phyloP scores from a whole-genome alignment of 2,888 invertebrate species.

The Candidula unifasciata region DNA sequence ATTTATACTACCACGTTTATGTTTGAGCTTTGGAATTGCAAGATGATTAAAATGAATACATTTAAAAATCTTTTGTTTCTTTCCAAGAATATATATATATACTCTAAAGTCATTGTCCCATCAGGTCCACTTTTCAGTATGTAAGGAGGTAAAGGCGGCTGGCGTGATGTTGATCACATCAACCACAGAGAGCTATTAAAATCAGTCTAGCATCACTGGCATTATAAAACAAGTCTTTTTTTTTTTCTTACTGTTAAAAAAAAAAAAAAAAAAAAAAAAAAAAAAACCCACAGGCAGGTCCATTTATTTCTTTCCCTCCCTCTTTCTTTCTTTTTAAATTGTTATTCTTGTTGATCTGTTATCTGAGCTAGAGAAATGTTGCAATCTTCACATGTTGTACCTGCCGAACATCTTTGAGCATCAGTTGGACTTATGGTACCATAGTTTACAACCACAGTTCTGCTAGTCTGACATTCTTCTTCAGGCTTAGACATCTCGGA shows the following conservation, averaged over 20 bases:
- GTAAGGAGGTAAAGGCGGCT: too few species aligned
- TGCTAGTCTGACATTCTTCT: not conserved
- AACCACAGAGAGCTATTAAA: too few species aligned
- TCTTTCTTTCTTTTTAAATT: not conserved
- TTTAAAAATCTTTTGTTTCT: not conserved
- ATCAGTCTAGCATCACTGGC: too few species aligned
- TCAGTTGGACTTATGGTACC: not conserved
- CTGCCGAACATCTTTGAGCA: not conserved
- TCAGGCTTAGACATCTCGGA: not conserved
- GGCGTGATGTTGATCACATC: too few species aligned
- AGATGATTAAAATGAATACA: conserved; percentile 9
- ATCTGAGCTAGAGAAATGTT: not conserved
- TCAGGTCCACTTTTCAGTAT: too few species aligned
- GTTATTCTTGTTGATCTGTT: not conserved
- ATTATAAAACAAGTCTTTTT: too few species aligned
- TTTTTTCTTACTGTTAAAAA: too few species aligned
- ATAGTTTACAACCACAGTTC: not conserved
- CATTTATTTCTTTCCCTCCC: not conserved
- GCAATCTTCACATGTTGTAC: not conserved
- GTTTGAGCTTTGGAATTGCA: conserved; percentile 16
- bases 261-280: not conserved
- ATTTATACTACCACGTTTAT: conserved; percentile 28
- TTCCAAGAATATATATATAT: too few species aligned
- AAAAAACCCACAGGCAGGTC: not conserved
- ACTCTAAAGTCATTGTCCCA: too few species aligned